Percentiles rank a stretch among this genome's conserved stretches.
These are phyloP conservation scores for Rhinophrynus dorsalis DNA, from an alignment of 2,797 vertebrate genomes.

Conservation along the genomic window DNA sequence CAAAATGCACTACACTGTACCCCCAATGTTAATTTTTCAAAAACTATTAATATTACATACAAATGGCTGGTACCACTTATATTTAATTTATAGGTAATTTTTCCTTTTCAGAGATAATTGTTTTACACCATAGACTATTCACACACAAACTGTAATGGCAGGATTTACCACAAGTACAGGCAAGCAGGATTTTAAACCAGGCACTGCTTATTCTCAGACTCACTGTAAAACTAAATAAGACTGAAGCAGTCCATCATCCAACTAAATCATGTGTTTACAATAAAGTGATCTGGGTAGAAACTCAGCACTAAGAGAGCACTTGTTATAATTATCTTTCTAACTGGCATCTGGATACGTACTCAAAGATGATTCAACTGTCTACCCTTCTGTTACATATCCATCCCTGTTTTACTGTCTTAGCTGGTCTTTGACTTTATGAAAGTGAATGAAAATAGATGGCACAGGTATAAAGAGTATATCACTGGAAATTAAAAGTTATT, in stretches of 20 bases:
- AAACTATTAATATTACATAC: too few relatives aligned
- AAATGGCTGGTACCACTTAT: too few relatives aligned
- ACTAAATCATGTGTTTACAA: conserved; percentile 4
- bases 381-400: too few relatives aligned
- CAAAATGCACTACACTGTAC: too few relatives aligned
- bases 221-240: conserved; percentile 25
- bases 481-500: too few relatives aligned
- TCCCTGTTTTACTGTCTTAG: too few relatives aligned
- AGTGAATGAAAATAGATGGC: too few relatives aligned
- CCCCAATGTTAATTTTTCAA: too few relatives aligned
- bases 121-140: conserved; percentile 4
- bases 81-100: not conserved
- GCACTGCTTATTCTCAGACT: conserved; percentile 21
- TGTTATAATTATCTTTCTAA: not conserved
- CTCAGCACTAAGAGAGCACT: not conserved
- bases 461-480: too few relatives aligned
- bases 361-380: too few relatives aligned
- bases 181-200: conserved; percentile 16
- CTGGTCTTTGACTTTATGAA: too few relatives aligned
- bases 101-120: conserved; percentile 1
- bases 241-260: conserved; percentile 8
- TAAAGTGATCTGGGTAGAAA: conserved; percentile 5
- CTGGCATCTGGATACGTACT: not conserved
- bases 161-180: conserved; percentile 9
- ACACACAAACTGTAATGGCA: conserved; percentile 1